phyloP scores from a whole-genome alignment of 2,113 vertebrate genomes.

The Lophotis ruficrista region DNA sequence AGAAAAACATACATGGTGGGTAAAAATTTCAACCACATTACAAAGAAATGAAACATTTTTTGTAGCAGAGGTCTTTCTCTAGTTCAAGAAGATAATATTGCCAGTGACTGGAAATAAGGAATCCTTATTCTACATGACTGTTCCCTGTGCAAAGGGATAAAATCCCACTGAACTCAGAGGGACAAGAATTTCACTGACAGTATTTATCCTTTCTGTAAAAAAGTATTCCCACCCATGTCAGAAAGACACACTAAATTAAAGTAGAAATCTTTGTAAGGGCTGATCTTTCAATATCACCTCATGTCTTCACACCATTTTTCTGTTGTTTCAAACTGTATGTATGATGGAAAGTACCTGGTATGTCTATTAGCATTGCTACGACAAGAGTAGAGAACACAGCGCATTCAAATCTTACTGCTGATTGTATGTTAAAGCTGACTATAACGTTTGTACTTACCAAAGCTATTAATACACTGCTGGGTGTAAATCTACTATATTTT shows the following conservation, averaged over 20 bases:
- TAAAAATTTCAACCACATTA: not conserved
- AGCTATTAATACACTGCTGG: constrained; percentile 13
- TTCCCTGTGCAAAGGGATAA: not conserved
- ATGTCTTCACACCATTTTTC: not conserved
- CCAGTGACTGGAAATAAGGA: not conserved
- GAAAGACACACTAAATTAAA: not conserved
- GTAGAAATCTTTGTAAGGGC: not conserved
- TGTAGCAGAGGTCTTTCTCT: not conserved
- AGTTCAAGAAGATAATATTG: not conserved
- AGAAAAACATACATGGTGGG: not conserved
- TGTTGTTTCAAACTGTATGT: not conserved
- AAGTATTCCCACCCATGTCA: not conserved
- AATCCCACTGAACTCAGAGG: not conserved
- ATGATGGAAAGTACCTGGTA: not conserved
- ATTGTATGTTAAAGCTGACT: not conserved
- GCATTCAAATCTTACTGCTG: not conserved
- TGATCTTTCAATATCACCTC: not conserved
- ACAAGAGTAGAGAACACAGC: not conserved
- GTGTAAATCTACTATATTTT: constrained; percentile 27
- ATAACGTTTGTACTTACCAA: constrained; percentile 26
- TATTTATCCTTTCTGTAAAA: not conserved
- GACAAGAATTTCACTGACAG: not conserved
- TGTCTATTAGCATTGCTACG: not conserved
- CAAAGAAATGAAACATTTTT: not conserved
- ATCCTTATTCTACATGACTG: not conserved